Percentiles rank a stretch among this genome's conserved stretches.
phyloP scores from a whole-genome alignment of 2,888 invertebrate species.

The Diachrysia chrysitis region DNA sequence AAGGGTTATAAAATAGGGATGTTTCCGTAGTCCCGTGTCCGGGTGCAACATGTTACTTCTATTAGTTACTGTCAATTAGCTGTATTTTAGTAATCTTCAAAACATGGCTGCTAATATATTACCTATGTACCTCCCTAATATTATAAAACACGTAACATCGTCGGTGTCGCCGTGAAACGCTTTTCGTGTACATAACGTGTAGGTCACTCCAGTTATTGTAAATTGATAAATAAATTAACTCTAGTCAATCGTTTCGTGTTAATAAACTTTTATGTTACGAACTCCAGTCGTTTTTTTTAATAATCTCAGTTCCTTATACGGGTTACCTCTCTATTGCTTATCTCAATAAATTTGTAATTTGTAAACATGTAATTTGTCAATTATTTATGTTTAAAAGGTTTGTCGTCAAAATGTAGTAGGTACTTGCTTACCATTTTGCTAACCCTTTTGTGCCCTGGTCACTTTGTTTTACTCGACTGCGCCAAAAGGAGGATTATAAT shows the following conservation, averaged over 20 bases:
- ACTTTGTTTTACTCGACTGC: too few relatives aligned
- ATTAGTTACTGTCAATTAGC: constrained; percentile 48
- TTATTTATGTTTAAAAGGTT: too few relatives aligned
- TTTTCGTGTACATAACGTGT: constrained; percentile 17
- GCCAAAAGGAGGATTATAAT: too few relatives aligned
- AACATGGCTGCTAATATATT: not conserved
- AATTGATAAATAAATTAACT: constrained; percentile 8
- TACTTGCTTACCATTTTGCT: too few relatives aligned
- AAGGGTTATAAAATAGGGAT: not conserved
- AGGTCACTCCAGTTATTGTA: constrained; percentile 9
- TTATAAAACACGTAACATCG: too few relatives aligned
- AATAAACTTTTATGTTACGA: constrained; percentile 55
- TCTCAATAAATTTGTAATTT: too few relatives aligned
- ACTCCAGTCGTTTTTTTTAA: constrained; percentile 4
- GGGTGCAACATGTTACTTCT: constrained; percentile 2
- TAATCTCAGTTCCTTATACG: too few relatives aligned
- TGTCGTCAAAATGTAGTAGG: too few relatives aligned
- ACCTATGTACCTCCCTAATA: not conserved
- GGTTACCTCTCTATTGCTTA: too few relatives aligned
- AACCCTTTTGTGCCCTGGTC: too few relatives aligned
- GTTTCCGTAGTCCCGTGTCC: not conserved
- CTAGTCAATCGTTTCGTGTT: constrained; percentile 45
- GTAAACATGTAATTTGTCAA: too few relatives aligned
- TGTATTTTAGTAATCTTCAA: constrained; percentile 10
- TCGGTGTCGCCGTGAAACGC: constrained; percentile 6